Evolutionary conservation across 2,797 vertebrate genomes (phyloP), one percentile per base, ranked within the genome.

Genomic region (Urosaurus nigricauda): DNA sequence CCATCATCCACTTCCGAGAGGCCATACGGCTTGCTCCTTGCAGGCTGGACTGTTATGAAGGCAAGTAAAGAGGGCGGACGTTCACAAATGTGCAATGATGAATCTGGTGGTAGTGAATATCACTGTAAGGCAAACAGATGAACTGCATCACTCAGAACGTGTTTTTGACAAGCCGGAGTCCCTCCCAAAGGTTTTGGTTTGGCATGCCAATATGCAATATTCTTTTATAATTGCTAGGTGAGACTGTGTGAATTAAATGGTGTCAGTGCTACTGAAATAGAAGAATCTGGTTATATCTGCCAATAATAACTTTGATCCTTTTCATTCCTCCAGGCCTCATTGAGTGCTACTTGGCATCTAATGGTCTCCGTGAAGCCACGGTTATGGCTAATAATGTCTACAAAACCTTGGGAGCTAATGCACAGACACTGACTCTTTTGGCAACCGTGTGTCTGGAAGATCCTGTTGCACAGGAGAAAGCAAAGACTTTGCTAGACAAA

Each of bases 311-410:
- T 60, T 9, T 71, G 29, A 2, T 7, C 43, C 93, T 89, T 88
- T 89, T 81, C 32, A 0, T 60, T 51, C 40, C 68, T 3, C 83
- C 90, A 99, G 99, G 99, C 93, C 97, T 99, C 93, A 99, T 99
- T 0, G 99, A 99, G 94, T 99, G 99, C 92, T 99, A 99, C 94
- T 96, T 99, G 93, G 98, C 98, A 0, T 99, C 98, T 85, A 99
- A 99, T 92, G 99, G 99, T 74, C 98, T 99, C 86, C 98, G 99
- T 21, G 99, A 99, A 91, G 99, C 99, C 0, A 99, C 99, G 97
- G 99, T 99, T 5, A 99, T 99, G 99, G 99, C 99, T 84, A 99
- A 99, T 79, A 99, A 99, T 0, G 99, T 99, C 60, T 99, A 99
- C 92, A 99, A 99, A 97, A 99, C 99, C 26, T 97, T 99, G 73